Percentiles rank a stretch among this genome's conserved stretches.
These are phyloP conservation scores for Drosophila truncata DNA, from an alignment of 1,140 invertebrate species.

Conservation along the genomic window DNA sequence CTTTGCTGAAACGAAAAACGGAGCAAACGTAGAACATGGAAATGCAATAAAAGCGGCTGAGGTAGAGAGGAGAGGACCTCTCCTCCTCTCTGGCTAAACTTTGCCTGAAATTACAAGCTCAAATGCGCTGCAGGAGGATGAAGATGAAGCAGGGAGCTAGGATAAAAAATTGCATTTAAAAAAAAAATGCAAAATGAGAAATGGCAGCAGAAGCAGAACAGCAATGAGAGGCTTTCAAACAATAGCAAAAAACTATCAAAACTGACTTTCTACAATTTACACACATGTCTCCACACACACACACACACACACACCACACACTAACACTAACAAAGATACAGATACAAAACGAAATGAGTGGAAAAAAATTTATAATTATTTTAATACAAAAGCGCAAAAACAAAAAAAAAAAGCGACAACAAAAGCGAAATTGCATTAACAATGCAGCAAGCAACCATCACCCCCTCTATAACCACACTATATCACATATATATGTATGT, in stretches of 20 bases:
- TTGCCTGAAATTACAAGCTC: constrained; percentile 67
- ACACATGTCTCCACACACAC: constrained; percentile 41
- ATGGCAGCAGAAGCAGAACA: constrained; percentile 15
- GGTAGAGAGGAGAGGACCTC: background rate
- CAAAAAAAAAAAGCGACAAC: constrained; percentile 52
- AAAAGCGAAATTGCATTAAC: constrained; percentile 80
- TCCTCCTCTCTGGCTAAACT: constrained; percentile 56
- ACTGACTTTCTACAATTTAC: constrained; percentile 80
- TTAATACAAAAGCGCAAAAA: constrained; percentile 77
- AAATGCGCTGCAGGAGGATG: constrained; percentile 49
- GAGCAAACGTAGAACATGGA: constrained; percentile 46
- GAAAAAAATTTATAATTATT: constrained; percentile 82
- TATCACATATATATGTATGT: background rate
- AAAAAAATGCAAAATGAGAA: constrained; percentile 42
- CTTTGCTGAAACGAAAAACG: constrained; percentile 39
- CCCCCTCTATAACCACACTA: background rate
- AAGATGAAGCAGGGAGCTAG: constrained; percentile 7
- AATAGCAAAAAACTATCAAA: constrained; percentile 79
- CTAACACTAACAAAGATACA: constrained; percentile 40
- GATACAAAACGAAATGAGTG: constrained; percentile 62
- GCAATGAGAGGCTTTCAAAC: constrained; percentile 45
- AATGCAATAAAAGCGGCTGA: constrained; percentile 51
- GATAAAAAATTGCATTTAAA: constrained; percentile 22
- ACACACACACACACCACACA: constrained; percentile 18
- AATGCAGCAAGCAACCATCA: constrained; percentile 55